Base-by-base conservation (phyloP, 2,113 vertebrate genomes). In the Herpetotheres cachinnans region DNA sequence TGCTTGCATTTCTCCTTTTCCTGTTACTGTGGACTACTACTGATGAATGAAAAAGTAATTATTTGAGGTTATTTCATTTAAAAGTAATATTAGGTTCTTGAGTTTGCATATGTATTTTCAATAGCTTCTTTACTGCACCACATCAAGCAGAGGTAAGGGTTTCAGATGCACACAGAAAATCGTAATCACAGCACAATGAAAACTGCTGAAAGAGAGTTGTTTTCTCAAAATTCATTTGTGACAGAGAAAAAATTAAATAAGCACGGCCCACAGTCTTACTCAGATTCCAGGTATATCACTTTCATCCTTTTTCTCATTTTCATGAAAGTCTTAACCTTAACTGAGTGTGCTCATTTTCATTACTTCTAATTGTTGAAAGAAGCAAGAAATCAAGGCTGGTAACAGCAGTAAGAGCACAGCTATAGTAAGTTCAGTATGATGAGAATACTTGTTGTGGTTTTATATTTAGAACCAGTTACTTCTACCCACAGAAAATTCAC, bases 381-480 rank as follows among this genome's bases (percentile, higher is more conserved):
- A 98, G 94, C 22, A 65, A 97, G 89, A 96, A 97, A 97, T 96
- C 92, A 96, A 95, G 59, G 49, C 92, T 97, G 69, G 67, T 95
- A 96, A 97, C 80, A 97, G 96, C 86, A 93, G 86, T 74, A 86
- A 95, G 91, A 97, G 77, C 24, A 71, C 40, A 90, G 38, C 59
- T 95, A 93, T 85, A 80, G 46, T 94, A 96, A 95, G 74, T 96
- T 79, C 92, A 95, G 55, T 56, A 74, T 95, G 82, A 83, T 25
- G 59, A 86, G 77, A 95, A 86, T 93, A 93, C 91, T 96, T 92
- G 62, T 82, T 96, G 58, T 66, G 71, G 29, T 63, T 94, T 98
- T 97, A 89, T 91, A 93, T 96, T 98, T 95, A 97, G 93, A 97
- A 96, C 59, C 90, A 86, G 77, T 92, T 95, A 72, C 82, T 98